Conservation (phyloP, 2,888 invertebrate species). For the Leucoma salicis region DNA sequence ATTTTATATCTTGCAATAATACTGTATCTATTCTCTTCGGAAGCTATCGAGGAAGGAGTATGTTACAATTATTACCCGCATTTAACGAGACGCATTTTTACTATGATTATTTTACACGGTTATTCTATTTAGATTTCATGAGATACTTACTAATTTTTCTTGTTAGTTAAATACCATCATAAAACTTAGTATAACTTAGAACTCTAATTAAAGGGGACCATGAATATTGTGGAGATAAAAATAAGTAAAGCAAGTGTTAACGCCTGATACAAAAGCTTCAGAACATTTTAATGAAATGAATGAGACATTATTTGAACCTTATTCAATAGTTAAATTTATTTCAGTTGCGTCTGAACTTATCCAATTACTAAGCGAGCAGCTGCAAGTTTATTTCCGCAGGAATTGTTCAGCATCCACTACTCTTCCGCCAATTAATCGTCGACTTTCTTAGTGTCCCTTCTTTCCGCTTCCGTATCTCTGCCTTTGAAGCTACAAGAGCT, state of each 20-base stretch:
- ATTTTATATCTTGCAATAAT: no score
- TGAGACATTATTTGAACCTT: conserved; percentile 13
- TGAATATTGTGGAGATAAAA: no score
- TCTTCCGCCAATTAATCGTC: conserved; percentile 51
- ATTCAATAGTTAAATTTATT: conserved; percentile 45
- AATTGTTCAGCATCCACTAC: conserved; percentile 40
- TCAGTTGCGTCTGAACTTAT: conserved; percentile 40
- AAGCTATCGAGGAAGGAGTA: no score
- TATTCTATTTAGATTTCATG: no score
- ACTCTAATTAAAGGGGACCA: background rate
- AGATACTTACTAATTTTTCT: no score
- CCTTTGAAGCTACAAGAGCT: no score
- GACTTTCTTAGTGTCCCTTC: background rate
- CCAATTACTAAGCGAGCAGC: conserved; percentile 42
- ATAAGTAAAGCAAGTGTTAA: background rate
- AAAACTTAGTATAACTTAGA: no score
- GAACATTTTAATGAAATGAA: conserved; percentile 4
- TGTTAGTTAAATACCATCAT: no score
- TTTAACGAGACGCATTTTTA: no score
- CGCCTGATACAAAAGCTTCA: background rate
- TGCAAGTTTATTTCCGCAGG: conserved; percentile 51
- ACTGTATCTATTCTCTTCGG: no score
- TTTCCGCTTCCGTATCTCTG: background rate
- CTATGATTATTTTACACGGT: no score
- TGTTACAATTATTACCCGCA: no score